Percentiles rank a stretch among this genome's conserved stretches.
These are phyloP conservation scores for Nebria brevicollis DNA, from an alignment of 2,888 invertebrate species.

Conservation along the genomic window DNA sequence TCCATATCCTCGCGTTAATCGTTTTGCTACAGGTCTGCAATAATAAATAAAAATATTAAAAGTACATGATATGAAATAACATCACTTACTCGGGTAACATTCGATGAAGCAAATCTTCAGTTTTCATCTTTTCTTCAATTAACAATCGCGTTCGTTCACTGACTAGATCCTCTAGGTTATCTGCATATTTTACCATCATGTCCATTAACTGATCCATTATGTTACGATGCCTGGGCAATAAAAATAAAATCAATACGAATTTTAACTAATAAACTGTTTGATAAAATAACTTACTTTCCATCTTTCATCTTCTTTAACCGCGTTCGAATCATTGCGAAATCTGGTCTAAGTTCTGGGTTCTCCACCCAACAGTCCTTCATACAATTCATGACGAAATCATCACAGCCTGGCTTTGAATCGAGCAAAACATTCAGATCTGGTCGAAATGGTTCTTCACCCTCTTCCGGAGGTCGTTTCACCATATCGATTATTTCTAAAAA, in stretches of 20 bases:
- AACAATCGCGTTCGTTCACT: constrained; percentile 89
- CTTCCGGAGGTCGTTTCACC: constrained; percentile 76
- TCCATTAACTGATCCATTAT: constrained; percentile 98
- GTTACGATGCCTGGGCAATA: constrained; percentile 76
- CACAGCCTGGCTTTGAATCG: constrained; percentile 77
- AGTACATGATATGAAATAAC: constrained; percentile 21
- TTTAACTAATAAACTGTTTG: too few relatives aligned
- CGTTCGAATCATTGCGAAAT: constrained; percentile 81
- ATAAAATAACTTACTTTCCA: constrained; percentile 75
- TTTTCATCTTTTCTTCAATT: constrained; percentile 92
- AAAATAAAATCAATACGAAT: not conserved
- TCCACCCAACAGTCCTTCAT: constrained; percentile 94
- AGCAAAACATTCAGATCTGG: constrained; percentile 80
- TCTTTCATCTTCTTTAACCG: constrained; percentile 90
- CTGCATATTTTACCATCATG: constrained; percentile 97
- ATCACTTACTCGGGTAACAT: constrained; percentile 87
- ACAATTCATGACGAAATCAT: constrained; percentile 82
- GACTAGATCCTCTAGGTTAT: constrained; percentile 94
- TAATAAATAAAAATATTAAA: constrained; percentile 47
- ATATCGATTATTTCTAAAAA: constrained; percentile 84
- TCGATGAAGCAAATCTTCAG: constrained; percentile 89
- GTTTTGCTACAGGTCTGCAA: constrained; percentile 85
- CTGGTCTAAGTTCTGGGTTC: constrained; percentile 83
- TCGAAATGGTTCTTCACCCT: constrained; percentile 79
- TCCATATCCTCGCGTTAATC: constrained; percentile 86